Evolutionary conservation across 2,888 invertebrate species (phyloP), one percentile per base, ranked within the genome.

Genomic region (Trilocha varians): DNA sequence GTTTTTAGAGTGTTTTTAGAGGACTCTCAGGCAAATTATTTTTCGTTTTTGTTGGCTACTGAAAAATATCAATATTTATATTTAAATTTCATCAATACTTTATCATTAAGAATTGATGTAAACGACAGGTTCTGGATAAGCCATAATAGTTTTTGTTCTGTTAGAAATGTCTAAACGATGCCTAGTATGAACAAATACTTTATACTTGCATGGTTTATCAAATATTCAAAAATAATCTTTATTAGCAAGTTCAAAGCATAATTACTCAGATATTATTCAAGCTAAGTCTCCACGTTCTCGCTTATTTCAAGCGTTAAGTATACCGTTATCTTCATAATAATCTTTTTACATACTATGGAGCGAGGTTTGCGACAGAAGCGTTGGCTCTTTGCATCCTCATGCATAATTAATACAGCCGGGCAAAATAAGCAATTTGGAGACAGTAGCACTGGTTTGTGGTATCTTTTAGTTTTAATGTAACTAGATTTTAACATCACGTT

Each of bases 401-500:
- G 76, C 78, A 80, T 80, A 80, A 79, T 80, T 76, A 80, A 80
- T 70, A 62, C 49, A 57, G 51, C 49, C 64, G 75, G 75, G 72
- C 75, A 72, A 79, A 79, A 78, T 77, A 79, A 79, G 79, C 78
- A 77, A 79, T 80, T 78, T 78, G 70, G 70, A 67, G 78, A 70
- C 73, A 64, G 70, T 66, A 66, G 67, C 71, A 70, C 73, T 73
- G 75, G 72, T 78, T 77, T 73, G 76, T 67, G 71, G 71, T 59
- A 55, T 64, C 69, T 68, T 76, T 76, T 68, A 65, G 67, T 73
- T 77, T 77, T 74, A 72, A 75, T 77, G 59, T 59, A 58, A 62
- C 66, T 65, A 61, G 63, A 68, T 66, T 62, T 34, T 34, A 25
- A 34, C 34, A 38, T 42, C 38, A 16, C 15, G 25, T 36, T 36